Percentiles rank a stretch among this genome's conserved stretches.
Conservation (phyloP, 2,888 invertebrate genomes). For the Drosophila barbarae region DNA sequence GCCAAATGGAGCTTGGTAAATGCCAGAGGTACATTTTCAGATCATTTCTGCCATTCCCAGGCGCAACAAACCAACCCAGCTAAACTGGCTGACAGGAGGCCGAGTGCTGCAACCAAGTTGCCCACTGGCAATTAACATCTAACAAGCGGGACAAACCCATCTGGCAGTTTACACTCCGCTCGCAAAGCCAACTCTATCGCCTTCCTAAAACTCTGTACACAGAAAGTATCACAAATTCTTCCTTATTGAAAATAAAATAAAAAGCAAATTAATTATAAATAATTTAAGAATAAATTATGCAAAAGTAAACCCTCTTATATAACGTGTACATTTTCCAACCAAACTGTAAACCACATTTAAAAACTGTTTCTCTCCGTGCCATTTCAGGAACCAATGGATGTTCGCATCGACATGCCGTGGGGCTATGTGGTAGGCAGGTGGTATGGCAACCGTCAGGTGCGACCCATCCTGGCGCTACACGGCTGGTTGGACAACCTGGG, state of each 20-base stretch:
- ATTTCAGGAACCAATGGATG: slow-evolving; percentile 81
- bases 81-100: slow-evolving; percentile 17
- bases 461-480: slow-evolving; percentile 86
- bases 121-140: slow-evolving; percentile 60
- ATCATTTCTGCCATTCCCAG: slow-evolving; percentile 1
- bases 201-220: slow-evolving; percentile 2
- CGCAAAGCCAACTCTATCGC: neutral
- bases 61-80: neutral
- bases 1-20: slow-evolving; percentile 2
- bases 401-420: slow-evolving; percentile 85
- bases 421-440: slow-evolving; percentile 85
- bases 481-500: slow-evolving; percentile 91
- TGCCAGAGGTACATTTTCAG: slow-evolving; percentile 2
- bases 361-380: neutral
- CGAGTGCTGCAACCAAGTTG: slow-evolving; percentile 24
- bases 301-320: neutral
- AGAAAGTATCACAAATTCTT: neutral
- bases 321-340: neutral
- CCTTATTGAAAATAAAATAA: neutral
- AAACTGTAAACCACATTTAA: neutral
- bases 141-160: slow-evolving; percentile 32
- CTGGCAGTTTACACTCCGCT: neutral
- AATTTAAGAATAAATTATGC: too few relatives aligned
- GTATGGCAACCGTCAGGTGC: slow-evolving; percentile 84
- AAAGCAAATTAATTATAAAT: neutral